These are phyloP conservation scores for Recurvirostra avosetta DNA, from an alignment of 2,113 vertebrate genomes.

Conservation along the genomic window DNA sequence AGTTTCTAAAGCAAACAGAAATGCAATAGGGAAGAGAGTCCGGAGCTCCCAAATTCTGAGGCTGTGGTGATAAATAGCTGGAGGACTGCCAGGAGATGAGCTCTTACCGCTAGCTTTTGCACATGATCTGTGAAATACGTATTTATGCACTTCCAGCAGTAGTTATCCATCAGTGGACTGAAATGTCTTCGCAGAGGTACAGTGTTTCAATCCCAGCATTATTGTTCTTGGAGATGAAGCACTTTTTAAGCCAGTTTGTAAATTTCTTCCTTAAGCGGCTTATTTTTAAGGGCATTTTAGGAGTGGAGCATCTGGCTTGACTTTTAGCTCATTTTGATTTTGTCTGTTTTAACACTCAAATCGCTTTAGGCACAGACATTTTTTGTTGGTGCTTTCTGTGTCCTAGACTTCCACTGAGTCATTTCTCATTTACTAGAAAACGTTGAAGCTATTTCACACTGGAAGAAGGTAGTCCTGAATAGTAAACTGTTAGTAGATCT, in stretches of 20 bases:
- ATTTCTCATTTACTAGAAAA: not conserved
- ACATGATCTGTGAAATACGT: not conserved
- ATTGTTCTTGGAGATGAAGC: not conserved
- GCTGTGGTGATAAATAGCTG: not conserved
- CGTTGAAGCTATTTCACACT: fast-evolving
- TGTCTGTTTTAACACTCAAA: not conserved
- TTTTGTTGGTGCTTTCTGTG: not conserved
- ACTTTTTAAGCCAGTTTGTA: not conserved
- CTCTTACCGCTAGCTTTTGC: not conserved
- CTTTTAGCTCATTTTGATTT: not conserved
- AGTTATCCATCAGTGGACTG: not conserved
- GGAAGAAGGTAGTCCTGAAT: not conserved
- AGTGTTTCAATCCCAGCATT: not conserved
- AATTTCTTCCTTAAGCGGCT: not conserved
- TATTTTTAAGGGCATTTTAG: not conserved
- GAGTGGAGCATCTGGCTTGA: not conserved
- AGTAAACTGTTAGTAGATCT: not conserved
- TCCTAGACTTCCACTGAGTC: not conserved
- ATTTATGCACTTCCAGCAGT: not conserved
- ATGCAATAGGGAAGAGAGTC: not conserved
- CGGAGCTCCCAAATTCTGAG: not conserved
- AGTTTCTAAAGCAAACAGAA: not conserved
- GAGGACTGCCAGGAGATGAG: not conserved
- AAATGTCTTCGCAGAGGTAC: not conserved
- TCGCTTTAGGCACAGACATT: not conserved